A percentile compares a stretch with the other conserved stretches of the same genome.
Evolutionary conservation across 23 tunicate genomes (phyloP).

Genomic region (Ciona savignyi): DNA sequence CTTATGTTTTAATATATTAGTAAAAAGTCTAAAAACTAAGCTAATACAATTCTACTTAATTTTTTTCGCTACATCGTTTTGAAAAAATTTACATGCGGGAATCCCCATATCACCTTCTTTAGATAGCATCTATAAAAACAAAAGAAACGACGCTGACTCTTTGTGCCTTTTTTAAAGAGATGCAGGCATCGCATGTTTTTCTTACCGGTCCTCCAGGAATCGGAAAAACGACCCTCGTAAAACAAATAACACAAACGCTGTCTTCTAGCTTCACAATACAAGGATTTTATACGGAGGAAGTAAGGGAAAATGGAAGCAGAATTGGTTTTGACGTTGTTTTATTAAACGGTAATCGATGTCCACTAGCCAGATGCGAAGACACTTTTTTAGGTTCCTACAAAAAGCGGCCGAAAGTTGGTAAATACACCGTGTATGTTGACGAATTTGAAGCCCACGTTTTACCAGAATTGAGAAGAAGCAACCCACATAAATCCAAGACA

Average conservation of each 20-base stretch:
- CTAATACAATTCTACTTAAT: no score
- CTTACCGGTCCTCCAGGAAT: constrained; percentile 74
- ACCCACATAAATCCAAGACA: neutral
- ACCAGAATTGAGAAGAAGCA: constrained; percentile 5
- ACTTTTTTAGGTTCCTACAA: neutral
- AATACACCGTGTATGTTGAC: constrained; percentile 44
- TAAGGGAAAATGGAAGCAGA: constrained; percentile 27
- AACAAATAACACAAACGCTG: constrained; percentile 15
- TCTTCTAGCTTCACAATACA: constrained; percentile 1
- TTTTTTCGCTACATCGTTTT: no score
- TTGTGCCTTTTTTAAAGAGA: no score
- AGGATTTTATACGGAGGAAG: constrained; percentile 79
- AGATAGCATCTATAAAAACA: no score
- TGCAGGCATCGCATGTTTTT: constrained; percentile 29
- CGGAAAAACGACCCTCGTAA: constrained; percentile 74
- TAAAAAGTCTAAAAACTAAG: no score
- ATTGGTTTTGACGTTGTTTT: constrained; percentile 66
- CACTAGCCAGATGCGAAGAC: constrained; percentile 36
- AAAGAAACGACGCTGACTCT: no score
- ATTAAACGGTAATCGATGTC: constrained; percentile 29
- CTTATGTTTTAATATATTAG: no score
- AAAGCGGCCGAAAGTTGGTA: constrained; percentile 56
- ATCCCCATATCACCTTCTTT: no score
- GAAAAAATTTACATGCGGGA: no score
- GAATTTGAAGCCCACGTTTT: constrained; percentile 43